Evolutionary conservation across 1,140 invertebrate species (phyloP).

Genomic region (Chelonus insularis): DNA sequence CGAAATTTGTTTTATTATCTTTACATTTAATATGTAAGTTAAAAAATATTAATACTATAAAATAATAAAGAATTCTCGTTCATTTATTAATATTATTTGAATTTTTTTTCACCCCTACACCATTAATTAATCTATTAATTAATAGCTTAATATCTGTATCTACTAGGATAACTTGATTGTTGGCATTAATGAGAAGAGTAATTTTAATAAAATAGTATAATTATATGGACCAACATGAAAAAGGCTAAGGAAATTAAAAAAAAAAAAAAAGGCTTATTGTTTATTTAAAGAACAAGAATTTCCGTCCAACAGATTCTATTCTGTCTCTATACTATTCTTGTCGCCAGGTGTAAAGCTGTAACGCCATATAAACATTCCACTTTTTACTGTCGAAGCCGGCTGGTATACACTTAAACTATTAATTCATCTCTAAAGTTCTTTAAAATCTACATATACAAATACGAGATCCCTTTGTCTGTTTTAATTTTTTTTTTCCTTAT

Average conservation of each 20-base stretch:
- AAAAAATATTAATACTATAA: too few relatives aligned
- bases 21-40: too few relatives aligned
- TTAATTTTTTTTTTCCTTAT: conserved; percentile 1
- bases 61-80: too few relatives aligned
- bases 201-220: too few relatives aligned
- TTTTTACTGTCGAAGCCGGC: conserved; percentile 14
- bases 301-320: conserved; percentile 19
- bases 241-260: conserved; percentile 2
- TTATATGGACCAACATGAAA: conserved; percentile 16
- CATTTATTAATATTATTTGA: too few relatives aligned
- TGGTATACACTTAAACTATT: conserved; percentile 23
- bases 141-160: too few relatives aligned
- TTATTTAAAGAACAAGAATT: conserved; percentile 15
- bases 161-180: too few relatives aligned
- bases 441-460: conserved; percentile 8
- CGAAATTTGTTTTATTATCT: too few relatives aligned
- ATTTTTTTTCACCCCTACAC: too few relatives aligned
- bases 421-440: conserved; percentile 18
- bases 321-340: conserved; percentile 46
- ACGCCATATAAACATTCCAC: conserved; percentile 42
- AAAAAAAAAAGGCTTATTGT: conserved; percentile 12
- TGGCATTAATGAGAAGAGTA: too few relatives aligned
- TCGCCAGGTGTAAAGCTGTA: conserved; percentile 54
- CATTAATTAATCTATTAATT: too few relatives aligned
- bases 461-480: background rate